phyloP scores from a whole-genome alignment of 2,888 invertebrate species.

The Dioctria linearis region DNA sequence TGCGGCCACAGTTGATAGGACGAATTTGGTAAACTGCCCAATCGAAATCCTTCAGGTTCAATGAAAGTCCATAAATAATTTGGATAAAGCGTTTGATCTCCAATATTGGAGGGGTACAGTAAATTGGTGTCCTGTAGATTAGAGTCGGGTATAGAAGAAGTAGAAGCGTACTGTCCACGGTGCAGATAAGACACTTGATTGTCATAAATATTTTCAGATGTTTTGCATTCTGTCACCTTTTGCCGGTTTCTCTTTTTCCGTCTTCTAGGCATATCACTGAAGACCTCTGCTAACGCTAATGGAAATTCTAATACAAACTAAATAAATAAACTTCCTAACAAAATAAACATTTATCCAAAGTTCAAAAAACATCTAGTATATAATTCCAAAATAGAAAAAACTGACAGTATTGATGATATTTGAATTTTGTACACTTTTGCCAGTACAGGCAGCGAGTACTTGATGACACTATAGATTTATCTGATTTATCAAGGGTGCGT shows the following conservation, averaged over 20 bases:
- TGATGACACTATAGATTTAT: neutral
- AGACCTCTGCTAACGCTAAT: neutral
- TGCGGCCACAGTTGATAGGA: neutral
- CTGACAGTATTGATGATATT: neutral
- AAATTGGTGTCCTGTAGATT: neutral
- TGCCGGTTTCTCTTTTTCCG: neutral
- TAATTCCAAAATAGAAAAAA: neutral
- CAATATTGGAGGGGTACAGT: neutral
- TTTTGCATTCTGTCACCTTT: neutral
- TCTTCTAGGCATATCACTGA: conserved; percentile 17
- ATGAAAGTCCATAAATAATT: neutral
- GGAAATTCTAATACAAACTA: conserved; percentile 33
- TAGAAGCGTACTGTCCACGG: neutral
- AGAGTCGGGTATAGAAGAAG: neutral
- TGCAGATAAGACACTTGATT: neutral
- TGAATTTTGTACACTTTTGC: neutral
- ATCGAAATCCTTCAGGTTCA: neutral
- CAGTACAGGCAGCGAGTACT: neutral
- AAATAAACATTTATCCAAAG: conserved; percentile 45
- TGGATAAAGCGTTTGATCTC: neutral
- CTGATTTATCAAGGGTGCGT: too few relatives aligned
- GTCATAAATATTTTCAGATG: neutral
- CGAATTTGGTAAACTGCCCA: neutral
- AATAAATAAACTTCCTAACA: conserved; percentile 29
- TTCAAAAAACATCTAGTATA: conserved; percentile 27